Conservation (phyloP, 2,888 invertebrate species). For the Plebejus argus region DNA sequence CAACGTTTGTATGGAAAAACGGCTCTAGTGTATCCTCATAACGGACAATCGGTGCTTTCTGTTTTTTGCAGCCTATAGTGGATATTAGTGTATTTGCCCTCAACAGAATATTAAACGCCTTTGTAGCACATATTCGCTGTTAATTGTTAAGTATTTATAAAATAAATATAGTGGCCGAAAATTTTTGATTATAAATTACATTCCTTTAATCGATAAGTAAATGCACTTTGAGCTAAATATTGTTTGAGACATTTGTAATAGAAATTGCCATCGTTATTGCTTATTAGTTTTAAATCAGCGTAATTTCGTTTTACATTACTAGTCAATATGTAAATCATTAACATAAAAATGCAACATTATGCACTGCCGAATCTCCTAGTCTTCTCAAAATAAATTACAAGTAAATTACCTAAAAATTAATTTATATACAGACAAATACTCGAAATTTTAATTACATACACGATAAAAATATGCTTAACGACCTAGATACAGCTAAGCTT, state of each 20-base stretch:
- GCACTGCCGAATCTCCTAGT: neutral
- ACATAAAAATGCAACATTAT: neutral
- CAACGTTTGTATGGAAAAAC: too few relatives aligned
- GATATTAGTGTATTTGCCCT: too few relatives aligned
- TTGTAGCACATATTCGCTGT: neutral
- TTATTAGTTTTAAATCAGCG: neutral
- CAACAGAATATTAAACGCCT: neutral
- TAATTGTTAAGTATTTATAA: neutral
- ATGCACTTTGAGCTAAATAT: neutral
- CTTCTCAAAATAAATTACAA: conserved; percentile 44
- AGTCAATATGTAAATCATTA: neutral
- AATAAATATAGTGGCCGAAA: neutral
- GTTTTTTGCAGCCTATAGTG: too few relatives aligned
- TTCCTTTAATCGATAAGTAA: neutral
- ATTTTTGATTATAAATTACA: neutral
- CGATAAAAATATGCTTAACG: conserved; percentile 54
- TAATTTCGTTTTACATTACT: neutral
- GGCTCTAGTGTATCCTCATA: too few relatives aligned
- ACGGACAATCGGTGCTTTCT: too few relatives aligned
- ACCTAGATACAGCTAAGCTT: conserved; percentile 73
- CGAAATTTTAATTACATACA: conserved; percentile 52
- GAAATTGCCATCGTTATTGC: neutral
- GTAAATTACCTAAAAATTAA: conserved; percentile 44
- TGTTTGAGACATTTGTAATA: neutral
- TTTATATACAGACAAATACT: conserved; percentile 49